Base-by-base conservation (phyloP, 1,140 invertebrate genomes). In the Pissodes strobi region DNA sequence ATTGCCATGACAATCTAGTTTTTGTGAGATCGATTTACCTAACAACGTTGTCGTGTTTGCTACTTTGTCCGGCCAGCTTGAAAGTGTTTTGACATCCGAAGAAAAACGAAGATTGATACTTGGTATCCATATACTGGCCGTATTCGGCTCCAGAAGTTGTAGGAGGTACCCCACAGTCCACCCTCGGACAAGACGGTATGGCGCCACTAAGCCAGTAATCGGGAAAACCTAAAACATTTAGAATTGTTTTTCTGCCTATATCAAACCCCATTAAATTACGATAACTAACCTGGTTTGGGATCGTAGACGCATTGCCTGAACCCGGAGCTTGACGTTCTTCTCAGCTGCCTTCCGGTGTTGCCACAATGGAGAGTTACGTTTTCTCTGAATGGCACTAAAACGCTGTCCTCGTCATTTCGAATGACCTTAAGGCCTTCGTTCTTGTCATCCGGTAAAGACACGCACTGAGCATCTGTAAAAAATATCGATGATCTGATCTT, bases 21-120 rank as follows among this genome's bases (percentile, higher is more conserved):
- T n/a, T n/a, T n/a, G n/a, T n/a, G n/a, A n/a, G n/a, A n/a, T n/a
- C n/a, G n/a, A n/a, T n/a, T 51, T 51, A 61, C 58, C 61, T 86
- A 0, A 98, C 94, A 15, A 95, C 89, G 74, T 95, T 95, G 72
- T 98, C 94, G 69, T 94, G 90, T 69, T 88, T 89, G 27, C 87
- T 90, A 0, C 92, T 95, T 82, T 96, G 93, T 2, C 95, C 95
- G 21, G 93, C 94, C 18, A 97, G 78, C 73, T 93, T 94, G 76
- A 97, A 97, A 0, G 95, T 97, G 73, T 96, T 92, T 81, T 97
- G 93, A 77, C 96, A 98, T 27, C 93, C 93, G 76, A 99, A 98
- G 83, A 93, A 94, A 81, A 97, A 98, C 1, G 89, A 94, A 21
- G 93, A 93, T 77, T 94, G 90, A 72, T 90, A 95, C 76, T 89